These are phyloP conservation scores for Patella pellucida DNA, from an alignment of 2,888 invertebrate species.

Conservation along the genomic window DNA sequence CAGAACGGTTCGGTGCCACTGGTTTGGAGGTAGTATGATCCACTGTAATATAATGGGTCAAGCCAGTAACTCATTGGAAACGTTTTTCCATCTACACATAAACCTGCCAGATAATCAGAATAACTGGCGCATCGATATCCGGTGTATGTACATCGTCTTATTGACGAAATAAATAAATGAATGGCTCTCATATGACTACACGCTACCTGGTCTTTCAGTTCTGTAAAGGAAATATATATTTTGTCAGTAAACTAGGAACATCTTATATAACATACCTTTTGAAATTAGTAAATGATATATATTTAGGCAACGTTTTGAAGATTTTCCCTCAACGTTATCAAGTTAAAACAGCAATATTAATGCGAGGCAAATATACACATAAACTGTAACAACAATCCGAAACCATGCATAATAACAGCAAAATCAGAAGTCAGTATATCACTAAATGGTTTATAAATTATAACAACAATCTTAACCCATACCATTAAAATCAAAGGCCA, in stretches of 20 bases:
- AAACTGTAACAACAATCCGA: too few species aligned
- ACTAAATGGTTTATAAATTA: too few species aligned
- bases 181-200: slow-evolving; percentile 6
- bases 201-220: not conserved
- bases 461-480: too few species aligned
- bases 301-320: too few species aligned
- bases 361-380: too few species aligned
- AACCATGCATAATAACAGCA: too few species aligned
- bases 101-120: not conserved
- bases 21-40: not conserved
- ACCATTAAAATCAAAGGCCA: too few species aligned
- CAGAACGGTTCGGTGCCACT: not conserved
- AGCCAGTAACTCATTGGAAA: not conserved
- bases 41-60: not conserved
- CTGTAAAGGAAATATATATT: not conserved
- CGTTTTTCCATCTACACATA: not conserved
- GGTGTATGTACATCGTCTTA: not conserved
- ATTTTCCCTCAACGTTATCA: too few species aligned
- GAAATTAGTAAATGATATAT: too few species aligned
- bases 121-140: not conserved
- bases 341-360: too few species aligned
- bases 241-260: not conserved
- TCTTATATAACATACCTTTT: too few species aligned
- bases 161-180: not conserved
- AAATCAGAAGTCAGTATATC: too few species aligned